These are phyloP conservation scores for Atethmia centrago DNA, from an alignment of 2,888 invertebrate species.

Conservation along the genomic window DNA sequence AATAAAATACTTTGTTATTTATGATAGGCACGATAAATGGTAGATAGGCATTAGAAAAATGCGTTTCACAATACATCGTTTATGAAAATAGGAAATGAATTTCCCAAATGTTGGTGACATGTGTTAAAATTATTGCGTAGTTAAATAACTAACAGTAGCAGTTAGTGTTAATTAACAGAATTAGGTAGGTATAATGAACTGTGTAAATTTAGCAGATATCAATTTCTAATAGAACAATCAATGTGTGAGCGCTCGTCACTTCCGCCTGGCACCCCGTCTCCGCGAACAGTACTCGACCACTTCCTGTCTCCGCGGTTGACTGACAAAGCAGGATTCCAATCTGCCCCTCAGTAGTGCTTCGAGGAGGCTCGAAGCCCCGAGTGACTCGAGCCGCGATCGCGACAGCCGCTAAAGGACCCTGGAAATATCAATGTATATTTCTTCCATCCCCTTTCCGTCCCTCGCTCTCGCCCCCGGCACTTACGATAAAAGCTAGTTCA, in stretches of 20 bases:
- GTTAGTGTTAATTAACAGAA: constrained; percentile 16
- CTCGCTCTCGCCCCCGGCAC: constrained; percentile 64
- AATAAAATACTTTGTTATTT: constrained; percentile 57
- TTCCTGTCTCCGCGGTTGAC: constrained; percentile 73
- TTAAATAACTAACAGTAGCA: neutral
- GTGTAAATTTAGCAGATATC: constrained; percentile 8
- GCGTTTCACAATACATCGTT: neutral
- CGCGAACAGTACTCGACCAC: constrained; percentile 71
- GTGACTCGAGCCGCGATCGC: constrained; percentile 78
- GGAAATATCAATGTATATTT: constrained; percentile 81
- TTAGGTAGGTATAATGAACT: neutral
- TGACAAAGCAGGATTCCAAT: constrained; percentile 84
- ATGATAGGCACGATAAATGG: constrained; percentile 15
- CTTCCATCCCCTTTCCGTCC: constrained; percentile 64
- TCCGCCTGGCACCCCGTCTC: constrained; percentile 49
- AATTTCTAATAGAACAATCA: constrained; percentile 30
- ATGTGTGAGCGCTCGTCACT: constrained; percentile 36
- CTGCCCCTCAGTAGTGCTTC: constrained; percentile 74
- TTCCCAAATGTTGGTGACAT: constrained; percentile 1
- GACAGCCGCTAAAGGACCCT: constrained; percentile 75
- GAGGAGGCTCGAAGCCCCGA: constrained; percentile 77
- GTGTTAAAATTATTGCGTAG: neutral
- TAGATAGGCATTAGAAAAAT: constrained; percentile 27
- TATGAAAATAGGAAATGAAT: constrained; percentile 7
- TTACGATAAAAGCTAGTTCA: constrained; percentile 73